These are phyloP conservation scores for Lineus longissimus DNA, from an alignment of 1,140 invertebrate species.

Conservation along the genomic window DNA sequence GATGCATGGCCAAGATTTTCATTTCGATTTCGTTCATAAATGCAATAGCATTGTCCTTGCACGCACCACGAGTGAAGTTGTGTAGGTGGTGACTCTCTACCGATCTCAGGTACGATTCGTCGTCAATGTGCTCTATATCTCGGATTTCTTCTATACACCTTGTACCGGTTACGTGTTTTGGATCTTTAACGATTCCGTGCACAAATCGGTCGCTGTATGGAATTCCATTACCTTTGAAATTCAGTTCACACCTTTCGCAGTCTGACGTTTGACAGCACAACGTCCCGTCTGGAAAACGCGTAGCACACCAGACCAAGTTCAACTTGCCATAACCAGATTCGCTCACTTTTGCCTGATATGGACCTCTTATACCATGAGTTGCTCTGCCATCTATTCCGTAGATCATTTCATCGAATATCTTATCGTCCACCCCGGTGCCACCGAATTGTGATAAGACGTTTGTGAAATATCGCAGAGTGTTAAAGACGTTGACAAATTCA, in stretches of 20 bases:
- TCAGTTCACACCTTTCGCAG: conserved; percentile 4
- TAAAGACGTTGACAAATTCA: conserved; percentile 2
- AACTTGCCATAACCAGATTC: not conserved
- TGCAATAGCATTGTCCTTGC: not conserved
- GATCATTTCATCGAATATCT: conserved; percentile 6
- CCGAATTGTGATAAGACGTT: not conserved
- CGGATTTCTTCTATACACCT: not conserved
- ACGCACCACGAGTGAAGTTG: not conserved
- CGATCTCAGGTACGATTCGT: not conserved
- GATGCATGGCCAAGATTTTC: conserved; percentile 3
- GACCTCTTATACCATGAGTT: conserved; percentile 6
- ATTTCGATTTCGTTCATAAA: conserved; percentile 5
- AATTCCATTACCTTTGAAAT: not conserved
- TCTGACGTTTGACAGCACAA: conserved; percentile 2
- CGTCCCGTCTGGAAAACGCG: not conserved
- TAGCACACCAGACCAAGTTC: conserved; percentile 2
- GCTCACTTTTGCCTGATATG: not conserved
- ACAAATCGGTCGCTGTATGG: conserved; percentile 4
- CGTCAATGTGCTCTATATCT: not conserved
- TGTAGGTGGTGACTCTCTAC: conserved; percentile 2
- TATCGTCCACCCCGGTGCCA: not conserved
- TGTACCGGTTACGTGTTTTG: not conserved
- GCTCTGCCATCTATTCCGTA: conserved; percentile 5
- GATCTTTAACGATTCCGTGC: not conserved
- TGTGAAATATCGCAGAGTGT: conserved; percentile 2